Evolutionary conservation across 1,140 invertebrate genomes (phyloP).

Genomic region (Armadillidium nasatum): DNA sequence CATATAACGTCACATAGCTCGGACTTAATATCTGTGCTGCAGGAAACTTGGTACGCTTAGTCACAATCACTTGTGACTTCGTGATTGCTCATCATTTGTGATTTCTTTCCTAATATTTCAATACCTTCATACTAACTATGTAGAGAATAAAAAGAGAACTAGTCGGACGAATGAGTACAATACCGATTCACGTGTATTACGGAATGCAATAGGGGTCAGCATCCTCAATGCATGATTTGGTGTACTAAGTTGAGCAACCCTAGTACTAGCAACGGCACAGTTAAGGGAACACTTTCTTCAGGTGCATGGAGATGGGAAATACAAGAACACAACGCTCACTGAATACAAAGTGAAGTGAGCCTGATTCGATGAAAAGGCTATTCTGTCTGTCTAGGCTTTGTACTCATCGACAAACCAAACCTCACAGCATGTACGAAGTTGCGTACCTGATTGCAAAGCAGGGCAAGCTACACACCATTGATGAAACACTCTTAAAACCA

Average conservation of each 20-base stretch:
- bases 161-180: constrained; percentile 26
- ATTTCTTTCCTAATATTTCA: constrained; percentile 18
- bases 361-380: constrained; percentile 28
- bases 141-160: not conserved
- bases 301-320: constrained; percentile 31
- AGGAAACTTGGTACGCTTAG: too few relatives aligned
- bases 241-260: constrained; percentile 26
- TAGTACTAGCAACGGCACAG: constrained; percentile 26
- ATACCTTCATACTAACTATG: not conserved
- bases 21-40: too few relatives aligned
- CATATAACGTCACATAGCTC: too few relatives aligned
- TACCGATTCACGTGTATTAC: constrained; percentile 26
- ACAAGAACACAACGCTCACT: constrained; percentile 31
- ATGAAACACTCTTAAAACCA: constrained; percentile 29
- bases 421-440: constrained; percentile 25
- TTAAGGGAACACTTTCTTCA: constrained; percentile 30
- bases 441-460: constrained; percentile 30
- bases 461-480: constrained; percentile 29
- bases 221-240: constrained; percentile 33
- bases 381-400: constrained; percentile 23
- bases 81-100: too few relatives aligned
- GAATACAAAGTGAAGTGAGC: constrained; percentile 20
- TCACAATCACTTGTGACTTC: too few relatives aligned
- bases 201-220: constrained; percentile 22
- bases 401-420: constrained; percentile 23